Conservation (phyloP, 2,113 vertebrate genomes). For the Vanacampus margaritifer region DNA sequence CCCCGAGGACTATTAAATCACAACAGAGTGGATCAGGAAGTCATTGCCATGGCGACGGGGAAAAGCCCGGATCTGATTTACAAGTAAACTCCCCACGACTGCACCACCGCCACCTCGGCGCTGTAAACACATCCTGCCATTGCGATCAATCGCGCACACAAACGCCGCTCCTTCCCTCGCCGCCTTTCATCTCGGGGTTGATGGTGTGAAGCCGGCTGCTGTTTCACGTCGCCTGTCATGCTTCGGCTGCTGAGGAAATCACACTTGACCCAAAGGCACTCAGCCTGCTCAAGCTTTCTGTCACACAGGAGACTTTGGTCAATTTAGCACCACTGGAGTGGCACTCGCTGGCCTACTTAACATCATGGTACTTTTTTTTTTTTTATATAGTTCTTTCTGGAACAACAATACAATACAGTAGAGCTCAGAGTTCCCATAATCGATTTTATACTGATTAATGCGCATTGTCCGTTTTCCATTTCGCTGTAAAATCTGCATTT, state of each 20-base stretch:
- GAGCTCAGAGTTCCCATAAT: neutral
- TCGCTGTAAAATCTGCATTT: no score
- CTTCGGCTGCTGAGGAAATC: constrained; percentile 18
- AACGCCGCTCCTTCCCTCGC: constrained; percentile 6
- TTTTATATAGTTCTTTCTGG: no score
- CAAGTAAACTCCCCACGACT: constrained; percentile 7
- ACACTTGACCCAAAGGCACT: neutral
- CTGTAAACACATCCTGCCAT: constrained; percentile 43
- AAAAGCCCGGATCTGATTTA: constrained; percentile 50
- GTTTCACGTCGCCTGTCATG: constrained; percentile 14
- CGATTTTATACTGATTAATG: no score
- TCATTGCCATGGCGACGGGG: constrained; percentile 61
- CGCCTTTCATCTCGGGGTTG: constrained; percentile 28
- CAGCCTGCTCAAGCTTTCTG: constrained; percentile 9
- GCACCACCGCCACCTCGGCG: constrained; percentile 25
- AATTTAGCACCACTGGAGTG: neutral
- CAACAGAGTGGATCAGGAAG: constrained; percentile 69
- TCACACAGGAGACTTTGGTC: constrained; percentile 12
- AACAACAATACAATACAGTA: neutral
- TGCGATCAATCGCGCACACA: constrained; percentile 41
- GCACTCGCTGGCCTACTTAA: constrained; percentile 4
- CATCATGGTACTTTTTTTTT: neutral
- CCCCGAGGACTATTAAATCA: constrained; percentile 67
- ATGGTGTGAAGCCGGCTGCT: constrained; percentile 20
- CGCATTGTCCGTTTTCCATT: no score